Evolutionary conservation across 2,888 invertebrate species (phyloP), one percentile per base, ranked within the genome.

Genomic region (Girardia tigrina): DNA sequence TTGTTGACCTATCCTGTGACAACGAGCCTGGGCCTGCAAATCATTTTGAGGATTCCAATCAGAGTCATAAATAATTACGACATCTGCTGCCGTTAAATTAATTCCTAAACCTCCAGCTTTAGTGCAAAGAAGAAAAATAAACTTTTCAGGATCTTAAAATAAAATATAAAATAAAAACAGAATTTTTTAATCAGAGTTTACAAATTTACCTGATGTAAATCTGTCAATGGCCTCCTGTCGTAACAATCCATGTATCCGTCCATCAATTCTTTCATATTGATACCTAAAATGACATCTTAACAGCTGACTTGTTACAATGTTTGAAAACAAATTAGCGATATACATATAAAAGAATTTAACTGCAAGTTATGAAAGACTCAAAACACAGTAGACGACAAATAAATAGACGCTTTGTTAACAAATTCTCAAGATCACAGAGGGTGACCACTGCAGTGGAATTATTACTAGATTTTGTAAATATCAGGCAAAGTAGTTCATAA

Each of bases 11-110:
- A 99, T 99, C 80, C 98, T 89, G 87, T 97, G 97, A 82, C 95
- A 97, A 80, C 95, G 88, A 26, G 94, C 94, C 87, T 94, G 94
- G 79, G 87, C 88, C 85, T 95, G 95, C 77, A 98, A 87, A 87
- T 98, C 98, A 84, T 98, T 99, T 85, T 99, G 98, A 12, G 98
- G 98, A 87, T 99, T 99, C 98, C 98, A 99, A 84, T 99, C 98
- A 78, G 94, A 94, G 83, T 99, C 98, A 83, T 97, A 99, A 81
- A 99, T 98, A 79, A 99, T 97, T 72, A 98, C 97, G 29, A 98
- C 99, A 84, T 99, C 98, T 29, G 98, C 98, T 26, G 97, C 97
- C 0, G 98, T 98, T 79, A 98, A 87, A 87, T 99, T 99, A 80
- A 99, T 99, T 78, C 98, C 98, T 78, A 99, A 88, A 36, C 98